These are phyloP conservation scores for Gobiocypris rarus DNA, from an alignment of 2,113 vertebrate genomes.

Conservation along the genomic window DNA sequence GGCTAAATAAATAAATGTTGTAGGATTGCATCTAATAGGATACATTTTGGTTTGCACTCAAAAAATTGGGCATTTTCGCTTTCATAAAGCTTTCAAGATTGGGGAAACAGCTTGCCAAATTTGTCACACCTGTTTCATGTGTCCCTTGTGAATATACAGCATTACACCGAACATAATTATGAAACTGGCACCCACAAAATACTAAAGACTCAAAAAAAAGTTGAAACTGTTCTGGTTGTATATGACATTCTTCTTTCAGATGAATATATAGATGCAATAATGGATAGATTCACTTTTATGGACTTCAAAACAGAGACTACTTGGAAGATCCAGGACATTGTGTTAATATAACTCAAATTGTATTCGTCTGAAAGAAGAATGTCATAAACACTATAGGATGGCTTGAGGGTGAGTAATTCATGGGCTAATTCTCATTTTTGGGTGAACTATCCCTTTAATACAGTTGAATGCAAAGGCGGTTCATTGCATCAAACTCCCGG, in stretches of 20 bases:
- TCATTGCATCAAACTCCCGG: background rate
- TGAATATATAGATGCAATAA: no score
- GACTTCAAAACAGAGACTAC: no score
- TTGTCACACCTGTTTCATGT: conserved; percentile 13
- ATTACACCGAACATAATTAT: background rate
- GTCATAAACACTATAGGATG: no score
- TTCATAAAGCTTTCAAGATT: background rate
- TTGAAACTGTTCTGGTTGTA: background rate
- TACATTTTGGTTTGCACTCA: background rate
- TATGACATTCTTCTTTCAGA: no score
- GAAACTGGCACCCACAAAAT: conserved; percentile 5
- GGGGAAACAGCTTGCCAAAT: conserved; percentile 5
- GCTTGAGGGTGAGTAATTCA: no score
- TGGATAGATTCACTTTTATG: no score
- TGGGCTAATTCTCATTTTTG: no score
- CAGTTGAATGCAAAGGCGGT: background rate
- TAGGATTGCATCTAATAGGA: background rate
- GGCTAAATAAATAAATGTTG: background rate
- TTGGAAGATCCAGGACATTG: no score
- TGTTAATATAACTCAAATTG: no score
- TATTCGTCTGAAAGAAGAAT: no score
- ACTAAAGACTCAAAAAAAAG: background rate
- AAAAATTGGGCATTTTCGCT: background rate
- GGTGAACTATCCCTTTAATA: background rate
- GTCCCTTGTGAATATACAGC: conserved; percentile 1